Evolutionary conservation across 2,797 vertebrate species (phyloP).

Genomic region (Clarias fuscus): DNA sequence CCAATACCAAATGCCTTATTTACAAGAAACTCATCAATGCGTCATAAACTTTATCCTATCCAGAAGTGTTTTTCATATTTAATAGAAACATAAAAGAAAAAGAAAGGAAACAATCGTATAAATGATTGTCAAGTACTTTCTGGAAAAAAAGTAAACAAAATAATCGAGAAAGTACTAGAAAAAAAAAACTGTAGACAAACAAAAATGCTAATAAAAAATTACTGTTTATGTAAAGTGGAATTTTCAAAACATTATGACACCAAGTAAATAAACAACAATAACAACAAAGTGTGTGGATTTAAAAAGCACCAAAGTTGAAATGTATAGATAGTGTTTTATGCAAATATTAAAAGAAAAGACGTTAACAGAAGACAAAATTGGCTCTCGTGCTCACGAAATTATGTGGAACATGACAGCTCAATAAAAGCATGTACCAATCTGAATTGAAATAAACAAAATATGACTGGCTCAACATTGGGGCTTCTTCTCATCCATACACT

Average conservation of each 20-base stretch:
- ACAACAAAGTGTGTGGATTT: slow-evolving; percentile 32
- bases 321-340: slow-evolving; percentile 28
- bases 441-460: slow-evolving; percentile 29
- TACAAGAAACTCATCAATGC: slow-evolving; percentile 18
- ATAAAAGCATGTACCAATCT: neutral
- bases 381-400: slow-evolving; percentile 22
- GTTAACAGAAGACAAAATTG: slow-evolving; percentile 12
- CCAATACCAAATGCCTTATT: slow-evolving; percentile 12
- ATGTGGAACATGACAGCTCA: slow-evolving; percentile 13
- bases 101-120: neutral
- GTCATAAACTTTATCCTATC: neutral
- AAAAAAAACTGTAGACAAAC: neutral
- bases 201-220: neutral
- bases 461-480: slow-evolving; percentile 25
- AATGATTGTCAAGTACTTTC: slow-evolving; percentile 20
- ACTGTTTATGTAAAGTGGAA: slow-evolving; percentile 38
- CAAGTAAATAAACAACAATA: slow-evolving; percentile 26
- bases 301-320: slow-evolving; percentile 37
- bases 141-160: neutral
- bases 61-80: neutral
- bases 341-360: slow-evolving; percentile 41
- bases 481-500: slow-evolving; percentile 7
- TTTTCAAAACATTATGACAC: slow-evolving; percentile 30
- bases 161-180: neutral
- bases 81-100: neutral